These are phyloP conservation scores for Dendrolimus houi DNA, from an alignment of 2,888 invertebrate species.

Conservation along the genomic window DNA sequence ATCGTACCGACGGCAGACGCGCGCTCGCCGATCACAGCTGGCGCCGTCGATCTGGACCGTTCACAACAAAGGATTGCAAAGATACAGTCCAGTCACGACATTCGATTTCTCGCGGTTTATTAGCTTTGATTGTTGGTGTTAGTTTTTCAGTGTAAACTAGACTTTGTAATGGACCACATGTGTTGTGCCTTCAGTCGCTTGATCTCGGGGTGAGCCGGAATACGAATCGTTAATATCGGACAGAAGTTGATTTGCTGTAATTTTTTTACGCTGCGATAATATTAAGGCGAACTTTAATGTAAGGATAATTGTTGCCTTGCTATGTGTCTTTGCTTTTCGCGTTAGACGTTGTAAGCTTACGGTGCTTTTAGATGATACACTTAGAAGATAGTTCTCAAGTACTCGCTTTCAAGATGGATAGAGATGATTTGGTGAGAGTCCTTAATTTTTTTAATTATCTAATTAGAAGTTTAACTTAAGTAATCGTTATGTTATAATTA, in stretches of 20 bases:
- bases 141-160: slow-evolving; percentile 46
- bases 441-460: slow-evolving; percentile 13
- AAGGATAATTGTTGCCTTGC: slow-evolving; percentile 72
- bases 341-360: slow-evolving; percentile 58
- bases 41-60: slow-evolving; percentile 60
- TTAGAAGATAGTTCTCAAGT: slow-evolving; percentile 19
- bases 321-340: slow-evolving; percentile 73
- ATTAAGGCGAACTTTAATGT: slow-evolving; percentile 50
- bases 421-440: slow-evolving; percentile 37
- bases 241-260: slow-evolving; percentile 41
- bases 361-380: slow-evolving; percentile 55
- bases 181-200: slow-evolving; percentile 65
- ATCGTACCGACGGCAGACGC: slow-evolving; percentile 60
- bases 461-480: slow-evolving; percentile 10
- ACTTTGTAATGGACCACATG: slow-evolving; percentile 64
- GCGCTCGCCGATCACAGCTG: slow-evolving; percentile 66
- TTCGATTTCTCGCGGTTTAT: slow-evolving; percentile 39
- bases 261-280: slow-evolving; percentile 46
- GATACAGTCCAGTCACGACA: slow-evolving; percentile 32
- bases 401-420: slow-evolving; percentile 27
- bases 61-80: slow-evolving; percentile 57
- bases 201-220: slow-evolving; percentile 38
- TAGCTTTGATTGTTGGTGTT: slow-evolving; percentile 45
- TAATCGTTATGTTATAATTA: slow-evolving; percentile 6
- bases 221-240: slow-evolving; percentile 25